Evolutionary conservation across 2,113 vertebrate species (phyloP), one percentile per base, ranked within the genome.

Genomic region (Dromas ardeola): DNA sequence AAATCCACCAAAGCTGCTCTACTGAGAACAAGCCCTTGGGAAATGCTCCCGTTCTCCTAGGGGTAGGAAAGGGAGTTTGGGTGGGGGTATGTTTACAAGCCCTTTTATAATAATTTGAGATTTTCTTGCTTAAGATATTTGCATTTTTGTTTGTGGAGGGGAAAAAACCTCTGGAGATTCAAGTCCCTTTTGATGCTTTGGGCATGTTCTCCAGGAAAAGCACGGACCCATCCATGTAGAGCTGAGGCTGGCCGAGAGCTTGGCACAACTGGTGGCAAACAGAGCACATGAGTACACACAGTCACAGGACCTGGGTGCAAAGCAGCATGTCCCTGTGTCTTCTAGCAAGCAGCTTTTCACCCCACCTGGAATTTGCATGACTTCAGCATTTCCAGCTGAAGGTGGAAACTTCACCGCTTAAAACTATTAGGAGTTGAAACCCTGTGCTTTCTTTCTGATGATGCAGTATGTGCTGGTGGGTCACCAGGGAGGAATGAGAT

Each of bases 181-280:
- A 25, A 13, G 4, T 58, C 53, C 29, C 10, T 62, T 29, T 27
- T 14, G 49, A 14, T 73, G 72, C 43, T 76, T 36, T 79, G 66
- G 29, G 32, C 6, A 6, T 3, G 17, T 70, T 59, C 23, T 59
- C 49, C 1, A 3, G 50, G 42, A 45, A 70, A 34, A 84, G 13
- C 34, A 10, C 1, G 1, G 22, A 34, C 10, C 13, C 26, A 6
- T 34, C 34, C 49, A 5, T 0, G 0, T 2, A 2, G 18, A 63
- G 73, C 34, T 66, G 29, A 47, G 49, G 6, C 23, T 74, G 65
- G 47, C 12, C 29, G 1, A 77, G n/a, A 30, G 29, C 55, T 93
- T 29, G 34, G 65, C 55, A 25, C 45, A 10, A 1, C 26, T 4
- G 66, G 52, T 85, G 66, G 30, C 45, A 66, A 74, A 55, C 9